Evolutionary conservation across 2,888 invertebrate genomes (phyloP).

Genomic region (Aspidiotus destructor): DNA sequence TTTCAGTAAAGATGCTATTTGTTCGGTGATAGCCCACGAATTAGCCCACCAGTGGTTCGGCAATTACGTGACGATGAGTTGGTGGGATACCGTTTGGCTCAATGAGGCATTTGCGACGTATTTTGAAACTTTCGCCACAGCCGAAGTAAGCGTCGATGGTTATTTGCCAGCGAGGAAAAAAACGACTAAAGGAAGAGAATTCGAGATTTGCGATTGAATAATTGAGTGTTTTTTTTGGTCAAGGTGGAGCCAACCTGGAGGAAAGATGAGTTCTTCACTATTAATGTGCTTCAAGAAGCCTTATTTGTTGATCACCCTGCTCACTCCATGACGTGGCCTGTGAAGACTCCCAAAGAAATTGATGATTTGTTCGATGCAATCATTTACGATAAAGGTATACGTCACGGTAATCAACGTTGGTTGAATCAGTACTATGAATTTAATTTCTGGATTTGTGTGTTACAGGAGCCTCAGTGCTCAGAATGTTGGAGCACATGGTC

Average conservation of each 20-base stretch:
- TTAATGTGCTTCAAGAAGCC: constrained; percentile 43
- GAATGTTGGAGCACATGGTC: constrained; percentile 58
- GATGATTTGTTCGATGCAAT: constrained; percentile 55
- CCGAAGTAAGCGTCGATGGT: neutral
- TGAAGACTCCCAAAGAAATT: constrained; percentile 51
- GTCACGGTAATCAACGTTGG: neutral
- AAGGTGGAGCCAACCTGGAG: constrained; percentile 37
- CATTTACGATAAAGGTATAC: constrained; percentile 57
- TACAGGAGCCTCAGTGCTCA: constrained; percentile 50
- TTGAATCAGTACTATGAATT: neutral
- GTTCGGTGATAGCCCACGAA: constrained; percentile 63
- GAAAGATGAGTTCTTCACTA: constrained; percentile 36
- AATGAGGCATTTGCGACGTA: constrained; percentile 35
- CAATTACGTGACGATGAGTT: constrained; percentile 66
- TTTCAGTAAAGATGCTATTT: neutral
- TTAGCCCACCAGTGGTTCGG: constrained; percentile 97
- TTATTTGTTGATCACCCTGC: constrained; percentile 46
- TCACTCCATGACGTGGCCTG: constrained; percentile 51
- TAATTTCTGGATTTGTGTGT: neutral
- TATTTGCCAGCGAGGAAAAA: too few species aligned
- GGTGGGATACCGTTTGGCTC: constrained; percentile 36
- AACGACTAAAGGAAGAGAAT: neutral
- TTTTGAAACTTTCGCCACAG: constrained; percentile 28
- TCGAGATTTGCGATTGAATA: neutral
- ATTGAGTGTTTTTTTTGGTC: neutral